phyloP scores from a whole-genome alignment of 2,113 vertebrate genomes.

The Cynocephalus volans region DNA sequence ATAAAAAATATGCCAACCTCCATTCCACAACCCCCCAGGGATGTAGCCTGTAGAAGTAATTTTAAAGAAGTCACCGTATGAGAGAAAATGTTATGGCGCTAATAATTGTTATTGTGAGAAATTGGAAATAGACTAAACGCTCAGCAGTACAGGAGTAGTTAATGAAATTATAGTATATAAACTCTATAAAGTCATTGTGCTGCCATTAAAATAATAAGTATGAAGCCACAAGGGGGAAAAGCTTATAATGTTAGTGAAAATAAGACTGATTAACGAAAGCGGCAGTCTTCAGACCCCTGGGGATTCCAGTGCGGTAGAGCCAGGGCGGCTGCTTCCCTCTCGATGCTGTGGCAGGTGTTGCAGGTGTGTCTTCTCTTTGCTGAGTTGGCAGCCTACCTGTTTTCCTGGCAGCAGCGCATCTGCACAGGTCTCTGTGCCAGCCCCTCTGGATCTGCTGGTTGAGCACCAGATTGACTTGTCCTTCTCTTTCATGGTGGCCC shows the following conservation, averaged over 20 bases:
- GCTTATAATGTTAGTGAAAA: constrained; percentile 31
- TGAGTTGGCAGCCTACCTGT: background rate
- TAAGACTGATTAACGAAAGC: constrained; percentile 15
- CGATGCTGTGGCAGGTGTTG: background rate
- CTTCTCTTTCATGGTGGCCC: background rate
- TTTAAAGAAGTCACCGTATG: constrained; percentile 4
- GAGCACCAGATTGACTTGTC: background rate
- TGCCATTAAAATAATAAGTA: constrained; percentile 68
- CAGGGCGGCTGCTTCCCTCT: background rate
- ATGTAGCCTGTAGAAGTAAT: constrained; percentile 53
- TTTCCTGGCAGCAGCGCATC: background rate
- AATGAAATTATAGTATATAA: constrained; percentile 56
- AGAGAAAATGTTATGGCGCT: constrained; percentile 56
- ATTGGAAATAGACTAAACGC: constrained; percentile 50
- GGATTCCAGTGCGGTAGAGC: background rate
- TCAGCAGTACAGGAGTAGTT: constrained; percentile 39
- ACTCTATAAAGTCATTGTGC: constrained; percentile 30
- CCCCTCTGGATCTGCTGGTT: background rate
- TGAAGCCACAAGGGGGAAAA: background rate
- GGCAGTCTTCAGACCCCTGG: background rate
- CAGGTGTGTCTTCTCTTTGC: background rate
- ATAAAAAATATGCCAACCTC: constrained; percentile 31
- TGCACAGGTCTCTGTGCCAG: background rate
- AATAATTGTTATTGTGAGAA: constrained; percentile 66
- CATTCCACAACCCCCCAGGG: background rate